Conservation (phyloP, 1,140 invertebrate species). For the Aphaenogaster rudis region DNA sequence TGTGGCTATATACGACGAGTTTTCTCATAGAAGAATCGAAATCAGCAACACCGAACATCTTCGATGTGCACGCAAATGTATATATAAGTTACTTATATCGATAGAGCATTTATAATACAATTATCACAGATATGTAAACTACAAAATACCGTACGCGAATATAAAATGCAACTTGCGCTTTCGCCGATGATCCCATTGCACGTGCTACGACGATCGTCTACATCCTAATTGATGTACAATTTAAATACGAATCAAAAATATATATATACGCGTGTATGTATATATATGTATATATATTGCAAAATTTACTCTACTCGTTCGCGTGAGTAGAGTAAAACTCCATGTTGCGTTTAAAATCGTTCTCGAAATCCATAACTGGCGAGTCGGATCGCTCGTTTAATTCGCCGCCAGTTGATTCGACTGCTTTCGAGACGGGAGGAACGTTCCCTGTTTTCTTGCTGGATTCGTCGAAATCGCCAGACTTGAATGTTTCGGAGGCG, state of each 20-base stretch:
- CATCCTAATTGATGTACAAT: constrained; percentile 71
- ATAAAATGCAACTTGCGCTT: constrained; percentile 83
- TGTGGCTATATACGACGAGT: constrained; percentile 14
- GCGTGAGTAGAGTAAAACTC: constrained; percentile 19
- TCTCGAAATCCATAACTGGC: constrained; percentile 69
- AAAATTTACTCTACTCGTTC: constrained; percentile 44
- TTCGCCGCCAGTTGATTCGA: constrained; percentile 64
- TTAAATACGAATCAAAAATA: constrained; percentile 78
- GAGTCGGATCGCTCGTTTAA: constrained; percentile 67
- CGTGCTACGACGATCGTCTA: constrained; percentile 75
- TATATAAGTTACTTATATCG: constrained; percentile 84
- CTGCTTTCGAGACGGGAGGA: constrained; percentile 64
- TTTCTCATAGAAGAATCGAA: constrained; percentile 29
- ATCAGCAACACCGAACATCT: constrained; percentile 33
- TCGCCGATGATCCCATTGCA: constrained; percentile 78
- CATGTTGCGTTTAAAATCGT: constrained; percentile 71
- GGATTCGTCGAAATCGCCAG: constrained; percentile 66
- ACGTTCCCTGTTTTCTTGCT: constrained; percentile 68
- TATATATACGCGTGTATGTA: constrained; percentile 59
- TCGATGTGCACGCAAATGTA: constrained; percentile 39
- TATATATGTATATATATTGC: constrained; percentile 63
- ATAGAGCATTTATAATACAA: constrained; percentile 84
- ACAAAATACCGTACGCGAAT: constrained; percentile 85
- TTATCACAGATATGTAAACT: constrained; percentile 87
- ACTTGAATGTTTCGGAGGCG: constrained; percentile 67